These are phyloP conservation scores for Bradypodion ventrale DNA, from an alignment of 2,797 vertebrate genomes.

Conservation along the genomic window DNA sequence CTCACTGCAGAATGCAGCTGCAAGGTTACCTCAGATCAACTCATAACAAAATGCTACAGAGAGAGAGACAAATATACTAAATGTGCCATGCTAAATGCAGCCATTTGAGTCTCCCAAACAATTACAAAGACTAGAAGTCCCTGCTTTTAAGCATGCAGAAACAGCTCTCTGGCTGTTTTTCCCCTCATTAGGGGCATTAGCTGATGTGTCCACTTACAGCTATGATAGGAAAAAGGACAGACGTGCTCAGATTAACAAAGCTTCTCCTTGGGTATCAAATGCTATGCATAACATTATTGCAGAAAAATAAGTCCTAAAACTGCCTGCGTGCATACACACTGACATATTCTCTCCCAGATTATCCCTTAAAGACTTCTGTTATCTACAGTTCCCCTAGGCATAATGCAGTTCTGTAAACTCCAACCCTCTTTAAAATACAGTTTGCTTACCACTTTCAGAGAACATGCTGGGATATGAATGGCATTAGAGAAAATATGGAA, in stretches of 20 bases:
- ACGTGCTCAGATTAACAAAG: constrained; percentile 44
- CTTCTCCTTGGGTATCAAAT: constrained; percentile 52
- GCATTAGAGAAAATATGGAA: background rate
- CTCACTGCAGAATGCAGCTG: constrained; percentile 35
- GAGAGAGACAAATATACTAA: constrained; percentile 39
- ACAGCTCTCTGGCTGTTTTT: constrained; percentile 35
- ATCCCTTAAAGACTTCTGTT: constrained; percentile 45
- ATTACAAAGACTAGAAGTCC: constrained; percentile 1
- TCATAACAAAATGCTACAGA: constrained; percentile 32
- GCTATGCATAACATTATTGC: constrained; percentile 51
- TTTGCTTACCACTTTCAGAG: constrained; percentile 37
- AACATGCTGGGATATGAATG: constrained; percentile 5
- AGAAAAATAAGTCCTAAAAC: constrained; percentile 46
- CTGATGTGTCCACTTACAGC: constrained; percentile 37
- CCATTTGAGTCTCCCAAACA: constrained; percentile 32
- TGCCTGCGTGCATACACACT: background rate
- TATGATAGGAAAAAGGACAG: constrained; percentile 51
- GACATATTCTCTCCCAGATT: constrained; percentile 36
- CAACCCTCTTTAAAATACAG: constrained; percentile 51
- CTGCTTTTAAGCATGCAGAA: constrained; percentile 28
- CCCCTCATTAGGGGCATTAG: constrained; percentile 26
- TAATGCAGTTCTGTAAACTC: constrained; percentile 39
- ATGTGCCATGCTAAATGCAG: constrained; percentile 39
- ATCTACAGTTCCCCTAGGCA: constrained; percentile 38
- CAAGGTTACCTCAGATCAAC: constrained; percentile 53